These are phyloP conservation scores for Sebastes vulpes DNA, from an alignment of 2,797 vertebrate genomes.

Conservation along the genomic window DNA sequence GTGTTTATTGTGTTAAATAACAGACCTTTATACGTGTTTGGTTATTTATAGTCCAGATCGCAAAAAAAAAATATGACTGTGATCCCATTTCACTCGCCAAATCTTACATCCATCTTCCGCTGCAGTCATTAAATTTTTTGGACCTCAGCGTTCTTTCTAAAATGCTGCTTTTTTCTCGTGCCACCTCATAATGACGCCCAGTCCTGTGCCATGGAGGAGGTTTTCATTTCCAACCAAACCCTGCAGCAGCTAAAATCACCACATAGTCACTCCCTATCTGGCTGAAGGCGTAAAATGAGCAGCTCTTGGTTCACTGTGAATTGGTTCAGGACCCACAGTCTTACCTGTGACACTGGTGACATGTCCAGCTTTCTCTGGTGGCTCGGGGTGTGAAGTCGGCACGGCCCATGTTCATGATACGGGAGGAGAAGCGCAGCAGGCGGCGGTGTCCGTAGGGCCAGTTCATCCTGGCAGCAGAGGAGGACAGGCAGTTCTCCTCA, in stretches of 20 bases:
- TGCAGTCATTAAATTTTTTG: not conserved
- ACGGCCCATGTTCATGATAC: constrained; percentile 94
- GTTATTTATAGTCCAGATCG: constrained; percentile 51
- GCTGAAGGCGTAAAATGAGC: constrained; percentile 11
- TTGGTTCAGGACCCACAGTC: not conserved
- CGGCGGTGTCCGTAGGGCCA: constrained; percentile 97
- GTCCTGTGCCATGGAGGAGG: not conserved
- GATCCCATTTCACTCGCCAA: constrained; percentile 13
- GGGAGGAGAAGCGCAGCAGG: constrained; percentile 95
- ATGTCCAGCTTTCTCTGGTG: constrained; percentile 92
- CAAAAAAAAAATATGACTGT: not conserved
- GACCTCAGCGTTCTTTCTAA: not conserved
- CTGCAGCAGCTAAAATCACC: constrained; percentile 17
- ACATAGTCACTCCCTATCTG: constrained; percentile 9
- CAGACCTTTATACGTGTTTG: constrained; percentile 40
- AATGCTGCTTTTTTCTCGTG: not conserved
- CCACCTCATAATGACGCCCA: constrained; percentile 4
- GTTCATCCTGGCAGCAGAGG: constrained; percentile 90
- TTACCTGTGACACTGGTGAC: constrained; percentile 98
- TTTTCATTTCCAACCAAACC: constrained; percentile 15
- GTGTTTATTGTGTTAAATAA: constrained; percentile 62
- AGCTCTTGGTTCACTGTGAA: not conserved
- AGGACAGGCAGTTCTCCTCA: constrained; percentile 95
- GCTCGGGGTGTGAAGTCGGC: constrained; percentile 93
- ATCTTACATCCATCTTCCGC: constrained; percentile 14